Evolutionary conservation across 2,797 vertebrate species (phyloP).

Genomic region (Darevskia nairensis): DNA sequence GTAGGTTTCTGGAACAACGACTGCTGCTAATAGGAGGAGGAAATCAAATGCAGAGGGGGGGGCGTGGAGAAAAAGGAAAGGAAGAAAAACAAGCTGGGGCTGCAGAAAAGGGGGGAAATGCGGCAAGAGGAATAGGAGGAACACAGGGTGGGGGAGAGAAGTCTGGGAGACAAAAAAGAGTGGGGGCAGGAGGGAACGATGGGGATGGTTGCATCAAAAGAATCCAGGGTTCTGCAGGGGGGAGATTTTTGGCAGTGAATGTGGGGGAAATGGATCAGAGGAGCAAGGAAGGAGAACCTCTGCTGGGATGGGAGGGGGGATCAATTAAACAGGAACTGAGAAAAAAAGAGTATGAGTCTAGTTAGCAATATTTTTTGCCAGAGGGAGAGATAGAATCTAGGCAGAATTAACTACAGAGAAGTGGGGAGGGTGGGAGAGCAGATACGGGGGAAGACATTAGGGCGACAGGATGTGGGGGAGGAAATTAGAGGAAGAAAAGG

Average conservation of each 20-base stretch:
- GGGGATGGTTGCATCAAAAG: background rate
- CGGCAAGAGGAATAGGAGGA: background rate
- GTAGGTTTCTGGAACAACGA: background rate
- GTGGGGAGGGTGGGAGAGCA: background rate
- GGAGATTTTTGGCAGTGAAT: background rate
- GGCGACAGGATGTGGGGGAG: conserved; percentile 3
- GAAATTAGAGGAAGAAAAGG: conserved; percentile 9
- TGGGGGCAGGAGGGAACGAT: background rate
- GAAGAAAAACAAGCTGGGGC: no score
- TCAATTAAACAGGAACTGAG: background rate
- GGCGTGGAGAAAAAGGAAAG: background rate
- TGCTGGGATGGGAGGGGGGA: background rate
- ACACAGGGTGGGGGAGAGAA: background rate
- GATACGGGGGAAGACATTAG: background rate
- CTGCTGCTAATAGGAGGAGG: background rate
- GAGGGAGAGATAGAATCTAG: background rate
- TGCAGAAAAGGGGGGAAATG: background rate
- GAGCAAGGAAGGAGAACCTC: no score
- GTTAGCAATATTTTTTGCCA: background rate
- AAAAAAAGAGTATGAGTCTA: background rate
- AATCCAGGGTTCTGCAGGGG: background rate
- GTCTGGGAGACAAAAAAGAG: background rate
- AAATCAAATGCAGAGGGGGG: background rate
- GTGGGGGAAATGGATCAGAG: background rate
- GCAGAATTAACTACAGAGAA: background rate